Percentiles rank a stretch among this genome's conserved stretches.
These are phyloP conservation scores for Nephotettix cincticeps DNA, from an alignment of 1,140 invertebrate species.

Conservation along the genomic window DNA sequence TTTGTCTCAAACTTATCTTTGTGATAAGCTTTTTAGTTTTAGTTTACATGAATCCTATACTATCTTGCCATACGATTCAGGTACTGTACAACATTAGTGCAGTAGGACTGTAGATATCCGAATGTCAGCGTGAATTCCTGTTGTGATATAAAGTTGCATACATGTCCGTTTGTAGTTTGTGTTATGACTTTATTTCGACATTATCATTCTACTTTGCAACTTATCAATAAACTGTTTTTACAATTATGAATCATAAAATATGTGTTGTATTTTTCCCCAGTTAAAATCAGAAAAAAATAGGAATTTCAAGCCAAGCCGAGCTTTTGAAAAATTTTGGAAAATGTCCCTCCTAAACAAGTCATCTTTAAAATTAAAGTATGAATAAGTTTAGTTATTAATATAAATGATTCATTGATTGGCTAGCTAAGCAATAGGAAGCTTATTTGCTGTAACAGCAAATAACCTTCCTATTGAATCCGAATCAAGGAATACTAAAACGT, in stretches of 20 bases:
- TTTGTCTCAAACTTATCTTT: not conserved
- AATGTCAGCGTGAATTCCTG: constrained; percentile 6
- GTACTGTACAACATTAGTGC: not conserved
- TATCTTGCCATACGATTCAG: constrained; percentile 20
- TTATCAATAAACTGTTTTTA: constrained; percentile 20
- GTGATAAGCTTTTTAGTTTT: not conserved
- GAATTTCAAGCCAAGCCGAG: too few species aligned
- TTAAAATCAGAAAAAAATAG: too few species aligned
- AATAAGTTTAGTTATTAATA: too few species aligned
- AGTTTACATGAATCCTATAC: constrained; percentile 9
- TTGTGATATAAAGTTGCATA: constrained; percentile 16
- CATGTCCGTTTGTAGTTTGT: constrained; percentile 18
- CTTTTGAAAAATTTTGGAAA: too few species aligned
- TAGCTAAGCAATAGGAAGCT: too few species aligned
- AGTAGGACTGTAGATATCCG: not conserved
- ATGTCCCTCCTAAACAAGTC: too few species aligned
- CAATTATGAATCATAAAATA: not conserved
- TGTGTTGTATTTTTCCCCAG: too few species aligned
- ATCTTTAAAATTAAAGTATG: too few species aligned
- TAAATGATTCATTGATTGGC: too few species aligned
- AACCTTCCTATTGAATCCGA: too few species aligned
- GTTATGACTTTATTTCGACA: constrained; percentile 4
- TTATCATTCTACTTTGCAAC: constrained; percentile 10
- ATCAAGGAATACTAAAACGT: too few species aligned
- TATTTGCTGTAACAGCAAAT: too few species aligned